Evolutionary conservation across 1,140 invertebrate genomes (phyloP).

Genomic region (Heliconius melpomene): DNA sequence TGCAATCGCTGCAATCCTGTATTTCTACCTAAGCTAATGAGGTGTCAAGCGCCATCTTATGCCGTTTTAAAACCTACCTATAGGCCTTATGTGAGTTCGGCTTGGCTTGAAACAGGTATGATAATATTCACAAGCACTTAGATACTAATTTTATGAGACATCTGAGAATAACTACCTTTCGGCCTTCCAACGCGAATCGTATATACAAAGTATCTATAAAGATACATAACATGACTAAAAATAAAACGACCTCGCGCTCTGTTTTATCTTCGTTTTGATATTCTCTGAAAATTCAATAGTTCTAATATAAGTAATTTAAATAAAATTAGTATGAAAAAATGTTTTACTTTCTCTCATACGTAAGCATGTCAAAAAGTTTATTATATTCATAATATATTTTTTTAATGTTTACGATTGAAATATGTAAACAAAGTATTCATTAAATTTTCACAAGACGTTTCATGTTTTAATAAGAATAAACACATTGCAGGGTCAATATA

Average conservation of each 20-base stretch:
- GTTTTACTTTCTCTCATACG: conserved; percentile 7
- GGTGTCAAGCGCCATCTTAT: conserved; percentile 63
- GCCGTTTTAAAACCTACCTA: conserved; percentile 57
- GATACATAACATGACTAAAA: conserved; percentile 48
- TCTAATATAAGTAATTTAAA: conserved; percentile 19
- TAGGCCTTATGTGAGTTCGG: conserved; percentile 55
- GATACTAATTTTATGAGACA: conserved; percentile 77
- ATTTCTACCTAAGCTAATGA: conserved; percentile 60
- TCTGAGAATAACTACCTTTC: conserved; percentile 59
- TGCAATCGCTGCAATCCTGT: conserved; percentile 47
- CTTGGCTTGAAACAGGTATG: conserved; percentile 60
- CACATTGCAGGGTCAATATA: conserved; percentile 34
- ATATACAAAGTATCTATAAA: conserved; percentile 34
- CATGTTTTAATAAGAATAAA: conserved; percentile 39
- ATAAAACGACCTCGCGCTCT: conserved; percentile 52
- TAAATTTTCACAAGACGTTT: conserved; percentile 39
- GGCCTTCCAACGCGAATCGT: conserved; percentile 43
- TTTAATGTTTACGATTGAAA: conserved; percentile 22
- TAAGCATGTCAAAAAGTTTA: conserved; percentile 25
- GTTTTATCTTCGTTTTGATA: conserved; percentile 42
- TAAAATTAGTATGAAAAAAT: neutral
- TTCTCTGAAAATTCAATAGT: conserved; percentile 34
- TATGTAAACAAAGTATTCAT: conserved; percentile 32
- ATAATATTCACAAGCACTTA: conserved; percentile 68
- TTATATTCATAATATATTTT: conserved; percentile 16